These are phyloP conservation scores for Tangara arthus DNA, from an alignment of 2,797 vertebrate species.

Conservation along the genomic window DNA sequence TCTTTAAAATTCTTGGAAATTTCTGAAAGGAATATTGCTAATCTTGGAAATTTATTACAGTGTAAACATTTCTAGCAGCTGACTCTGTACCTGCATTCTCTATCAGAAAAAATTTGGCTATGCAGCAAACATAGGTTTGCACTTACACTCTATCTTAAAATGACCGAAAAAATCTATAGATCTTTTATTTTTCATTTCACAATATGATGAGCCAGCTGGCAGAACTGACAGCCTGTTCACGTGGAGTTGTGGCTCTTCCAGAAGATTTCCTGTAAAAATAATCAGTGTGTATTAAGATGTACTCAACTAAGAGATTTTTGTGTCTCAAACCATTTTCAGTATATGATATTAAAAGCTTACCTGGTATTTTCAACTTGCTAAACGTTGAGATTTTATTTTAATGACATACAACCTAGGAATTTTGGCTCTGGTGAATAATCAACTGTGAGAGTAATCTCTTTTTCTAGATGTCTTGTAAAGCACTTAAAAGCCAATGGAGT, in stretches of 20 bases:
- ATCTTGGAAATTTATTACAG: neutral
- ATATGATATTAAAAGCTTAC: neutral
- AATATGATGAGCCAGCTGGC: neutral
- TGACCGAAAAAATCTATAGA: neutral
- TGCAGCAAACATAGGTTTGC: neutral
- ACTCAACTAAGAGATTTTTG: neutral
- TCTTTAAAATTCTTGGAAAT: neutral
- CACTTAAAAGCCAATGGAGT: neutral
- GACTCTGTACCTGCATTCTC: neutral
- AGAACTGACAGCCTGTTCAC: neutral
- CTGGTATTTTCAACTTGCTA: slow-evolving; percentile 9
- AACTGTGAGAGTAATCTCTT: neutral
- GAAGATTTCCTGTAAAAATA: slow-evolving; percentile 36
- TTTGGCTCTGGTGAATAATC: neutral
- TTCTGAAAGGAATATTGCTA: neutral
- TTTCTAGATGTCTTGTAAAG: neutral
- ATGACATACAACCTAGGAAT: neutral
- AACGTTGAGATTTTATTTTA: neutral
- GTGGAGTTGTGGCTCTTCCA: neutral
- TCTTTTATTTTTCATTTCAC: slow-evolving; percentile 10
- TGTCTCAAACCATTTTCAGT: neutral
- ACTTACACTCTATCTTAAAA: neutral
- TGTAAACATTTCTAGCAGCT: neutral
- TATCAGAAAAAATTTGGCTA: neutral
- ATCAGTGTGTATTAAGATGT: neutral